Percentiles rank a stretch among this genome's conserved stretches.
phyloP scores from a whole-genome alignment of 1,140 invertebrate species.

The Zaprionus africanus region DNA sequence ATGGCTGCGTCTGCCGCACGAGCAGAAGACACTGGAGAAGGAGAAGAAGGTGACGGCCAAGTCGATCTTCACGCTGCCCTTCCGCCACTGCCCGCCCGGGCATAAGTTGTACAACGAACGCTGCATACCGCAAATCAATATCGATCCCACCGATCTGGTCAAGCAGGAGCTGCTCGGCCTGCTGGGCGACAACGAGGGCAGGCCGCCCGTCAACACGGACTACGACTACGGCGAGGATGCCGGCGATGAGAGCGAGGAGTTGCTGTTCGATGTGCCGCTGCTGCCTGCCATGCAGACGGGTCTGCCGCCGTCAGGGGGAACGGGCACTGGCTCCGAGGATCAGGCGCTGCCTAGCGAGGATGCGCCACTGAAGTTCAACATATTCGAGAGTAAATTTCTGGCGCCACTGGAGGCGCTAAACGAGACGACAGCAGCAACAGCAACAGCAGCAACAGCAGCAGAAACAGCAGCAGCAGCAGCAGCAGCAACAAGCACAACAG shows the following conservation, averaged over 20 bases:
- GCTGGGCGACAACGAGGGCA: slow-evolving; percentile 20
- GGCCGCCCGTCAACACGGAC: slow-evolving; percentile 28
- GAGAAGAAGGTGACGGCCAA: slow-evolving; percentile 81
- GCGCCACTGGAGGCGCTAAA: slow-evolving; percentile 45
- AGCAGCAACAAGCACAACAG: slow-evolving; percentile 16
- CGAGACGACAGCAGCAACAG: slow-evolving; percentile 14
- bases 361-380: slow-evolving; percentile 80
- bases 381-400: slow-evolving; percentile 76
- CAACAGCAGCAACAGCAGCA: slow-evolving; percentile 13
- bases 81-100: slow-evolving; percentile 62
- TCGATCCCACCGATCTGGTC: slow-evolving; percentile 64
- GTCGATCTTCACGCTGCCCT: slow-evolving; percentile 79
- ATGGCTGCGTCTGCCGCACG: slow-evolving; percentile 69
- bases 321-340: slow-evolving; percentile 29
- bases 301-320: not conserved
- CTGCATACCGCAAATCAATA: slow-evolving; percentile 71
- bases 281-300: slow-evolving; percentile 17
- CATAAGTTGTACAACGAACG: slow-evolving; percentile 67
- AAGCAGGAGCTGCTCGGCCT: slow-evolving; percentile 58
- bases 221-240: slow-evolving; percentile 55
- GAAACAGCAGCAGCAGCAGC: slow-evolving; percentile 9
- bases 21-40: slow-evolving; percentile 67
- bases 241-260: slow-evolving; percentile 40
- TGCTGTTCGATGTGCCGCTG: slow-evolving; percentile 31
- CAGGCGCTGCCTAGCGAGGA: slow-evolving; percentile 74